Evolutionary conservation across 2,888 invertebrate genomes (phyloP).

Genomic region (Mesorhabditis spiculigera): DNA sequence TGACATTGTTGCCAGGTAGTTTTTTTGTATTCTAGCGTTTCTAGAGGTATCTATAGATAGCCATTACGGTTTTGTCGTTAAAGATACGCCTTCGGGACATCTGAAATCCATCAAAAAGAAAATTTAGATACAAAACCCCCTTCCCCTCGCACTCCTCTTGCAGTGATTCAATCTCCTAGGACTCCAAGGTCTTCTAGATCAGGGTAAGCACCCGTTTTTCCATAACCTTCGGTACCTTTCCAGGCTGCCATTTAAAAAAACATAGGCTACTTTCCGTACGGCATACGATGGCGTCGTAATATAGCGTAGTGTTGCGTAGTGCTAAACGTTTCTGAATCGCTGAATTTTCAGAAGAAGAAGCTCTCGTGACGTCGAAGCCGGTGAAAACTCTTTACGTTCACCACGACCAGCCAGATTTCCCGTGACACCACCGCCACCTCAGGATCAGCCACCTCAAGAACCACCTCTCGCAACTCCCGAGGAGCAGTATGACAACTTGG

Average conservation of each 20-base stretch:
- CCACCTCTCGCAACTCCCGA: background rate
- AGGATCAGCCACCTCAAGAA: background rate
- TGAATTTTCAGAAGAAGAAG: background rate
- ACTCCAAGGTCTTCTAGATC: background rate
- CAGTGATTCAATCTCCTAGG: background rate
- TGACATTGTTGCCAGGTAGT: background rate
- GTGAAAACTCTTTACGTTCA: background rate
- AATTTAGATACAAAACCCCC: background rate
- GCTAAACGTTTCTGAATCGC: background rate
- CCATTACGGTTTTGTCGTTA: too few relatives aligned
- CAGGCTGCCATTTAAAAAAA: too few relatives aligned
- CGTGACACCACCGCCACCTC: background rate
- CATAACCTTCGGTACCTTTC: background rate
- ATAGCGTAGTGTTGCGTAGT: background rate
- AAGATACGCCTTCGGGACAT: too few relatives aligned
- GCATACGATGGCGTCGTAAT: background rate
- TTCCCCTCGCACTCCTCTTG: background rate
- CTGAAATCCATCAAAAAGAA: background rate
- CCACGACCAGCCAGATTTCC: background rate
- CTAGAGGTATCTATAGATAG: too few relatives aligned
- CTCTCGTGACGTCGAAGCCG: background rate
- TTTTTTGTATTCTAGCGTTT: background rate
- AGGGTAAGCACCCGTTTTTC: background rate
- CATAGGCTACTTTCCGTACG: too few relatives aligned
- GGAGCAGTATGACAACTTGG: constrained; percentile 4